These are phyloP conservation scores for Melanophora roralis DNA, from an alignment of 2,888 invertebrate genomes.

Conservation along the genomic window DNA sequence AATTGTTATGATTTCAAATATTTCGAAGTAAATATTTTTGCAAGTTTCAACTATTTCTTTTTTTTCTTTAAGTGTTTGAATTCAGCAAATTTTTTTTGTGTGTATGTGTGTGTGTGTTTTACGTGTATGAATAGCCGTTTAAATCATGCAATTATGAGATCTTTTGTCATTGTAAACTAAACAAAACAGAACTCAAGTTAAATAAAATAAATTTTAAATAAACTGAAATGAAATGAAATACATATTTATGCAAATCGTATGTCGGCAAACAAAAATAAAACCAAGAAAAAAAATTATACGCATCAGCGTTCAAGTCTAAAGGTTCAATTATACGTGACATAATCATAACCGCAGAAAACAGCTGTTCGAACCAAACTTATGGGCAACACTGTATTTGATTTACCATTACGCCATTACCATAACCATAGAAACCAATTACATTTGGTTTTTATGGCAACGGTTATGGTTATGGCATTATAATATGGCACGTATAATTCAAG, in stretches of 20 bases:
- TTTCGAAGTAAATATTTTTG: too few relatives aligned
- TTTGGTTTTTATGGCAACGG: too few relatives aligned
- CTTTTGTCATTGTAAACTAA: slow-evolving; percentile 69
- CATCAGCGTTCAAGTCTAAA: slow-evolving; percentile 32
- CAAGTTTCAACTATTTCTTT: too few relatives aligned
- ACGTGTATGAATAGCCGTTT: slow-evolving; percentile 71
- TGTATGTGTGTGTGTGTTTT: not conserved
- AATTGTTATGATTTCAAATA: too few relatives aligned
- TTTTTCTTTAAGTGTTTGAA: slow-evolving; percentile 21
- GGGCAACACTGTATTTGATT: too few relatives aligned
- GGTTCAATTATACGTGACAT: too few relatives aligned
- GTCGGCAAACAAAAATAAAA: slow-evolving; percentile 54
- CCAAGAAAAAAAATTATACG: slow-evolving; percentile 1
- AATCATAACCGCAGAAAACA: too few relatives aligned
- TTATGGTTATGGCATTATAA: too few relatives aligned
- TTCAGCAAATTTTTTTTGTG: slow-evolving; percentile 33
- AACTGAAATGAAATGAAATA: slow-evolving; percentile 34
- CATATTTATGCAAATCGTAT: slow-evolving; percentile 59
- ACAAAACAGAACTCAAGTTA: slow-evolving; percentile 33
- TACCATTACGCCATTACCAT: too few relatives aligned
- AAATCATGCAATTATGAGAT: slow-evolving; percentile 76
- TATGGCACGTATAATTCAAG: too few relatives aligned
- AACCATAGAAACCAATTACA: too few relatives aligned
- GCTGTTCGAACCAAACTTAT: too few relatives aligned
- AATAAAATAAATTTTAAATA: slow-evolving; percentile 33